Conservation (phyloP, 2,113 vertebrate species). For the Tragelaphus imberbis region DNA sequence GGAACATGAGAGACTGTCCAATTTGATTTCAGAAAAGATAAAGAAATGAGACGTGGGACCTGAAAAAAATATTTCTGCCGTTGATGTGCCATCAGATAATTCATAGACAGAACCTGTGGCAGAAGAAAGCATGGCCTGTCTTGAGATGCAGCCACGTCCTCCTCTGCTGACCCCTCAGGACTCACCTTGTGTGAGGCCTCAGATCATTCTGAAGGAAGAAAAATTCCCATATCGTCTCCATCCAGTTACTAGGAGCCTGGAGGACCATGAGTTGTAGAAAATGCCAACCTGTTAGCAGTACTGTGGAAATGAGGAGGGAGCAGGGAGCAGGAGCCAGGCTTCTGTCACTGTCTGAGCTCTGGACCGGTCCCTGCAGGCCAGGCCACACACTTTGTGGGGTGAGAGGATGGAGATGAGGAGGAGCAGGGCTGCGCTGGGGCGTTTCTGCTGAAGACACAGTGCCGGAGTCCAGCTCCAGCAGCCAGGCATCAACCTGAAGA, state of each 20-base stretch:
- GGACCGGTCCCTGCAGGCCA: rapidly evolving
- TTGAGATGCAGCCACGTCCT: background rate
- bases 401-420: background rate
- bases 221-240: background rate
- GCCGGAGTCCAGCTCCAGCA: too few relatives aligned
- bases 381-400: background rate
- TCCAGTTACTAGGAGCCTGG: background rate
- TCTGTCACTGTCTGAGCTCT: background rate
- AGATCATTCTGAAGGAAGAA: background rate
- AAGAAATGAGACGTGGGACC: background rate
- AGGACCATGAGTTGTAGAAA: background rate
- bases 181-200: background rate
- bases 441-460: background rate
- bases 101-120: background rate
- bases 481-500: too few relatives aligned
- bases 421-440: background rate
- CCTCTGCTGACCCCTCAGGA: background rate
- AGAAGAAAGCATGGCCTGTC: background rate
- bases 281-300: background rate
- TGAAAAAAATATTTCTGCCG: background rate
- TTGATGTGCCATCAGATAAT: background rate
- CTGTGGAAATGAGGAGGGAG: background rate
- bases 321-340: background rate
- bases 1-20: background rate
- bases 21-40: background rate